Percentiles rank a stretch among this genome's conserved stretches.
Conservation (phyloP, 2,797 vertebrate species). For the Emydoidea blandingii region DNA sequence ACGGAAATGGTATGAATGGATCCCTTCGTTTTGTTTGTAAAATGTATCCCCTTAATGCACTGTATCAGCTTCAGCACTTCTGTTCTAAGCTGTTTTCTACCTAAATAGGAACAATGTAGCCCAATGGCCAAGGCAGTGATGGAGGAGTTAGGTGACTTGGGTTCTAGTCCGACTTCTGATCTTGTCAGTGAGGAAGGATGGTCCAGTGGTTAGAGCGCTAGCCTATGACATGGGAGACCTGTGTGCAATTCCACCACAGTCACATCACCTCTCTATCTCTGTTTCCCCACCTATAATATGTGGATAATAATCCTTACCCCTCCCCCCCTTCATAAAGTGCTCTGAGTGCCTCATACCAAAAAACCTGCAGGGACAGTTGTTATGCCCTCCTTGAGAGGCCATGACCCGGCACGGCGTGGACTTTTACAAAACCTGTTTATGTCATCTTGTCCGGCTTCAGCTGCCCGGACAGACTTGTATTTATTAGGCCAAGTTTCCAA, state of each 20-base stretch:
- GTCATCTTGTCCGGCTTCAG: neutral
- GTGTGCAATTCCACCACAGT: neutral
- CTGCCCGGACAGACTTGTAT: neutral
- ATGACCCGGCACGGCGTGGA: neutral
- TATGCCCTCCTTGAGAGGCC: neutral
- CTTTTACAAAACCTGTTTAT: neutral
- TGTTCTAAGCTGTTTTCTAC: neutral
- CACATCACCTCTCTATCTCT: no score
- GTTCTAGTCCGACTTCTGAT: neutral
- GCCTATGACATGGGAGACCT: neutral
- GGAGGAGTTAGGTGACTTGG: fast-evolving
- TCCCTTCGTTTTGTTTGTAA: fast-evolving
- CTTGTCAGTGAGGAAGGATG: neutral
- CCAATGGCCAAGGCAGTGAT: neutral
- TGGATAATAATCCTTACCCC: neutral
- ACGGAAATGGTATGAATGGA: neutral
- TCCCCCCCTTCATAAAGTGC: neutral
- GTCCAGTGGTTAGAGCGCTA: neutral
- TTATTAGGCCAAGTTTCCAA: neutral
- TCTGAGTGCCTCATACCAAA: neutral
- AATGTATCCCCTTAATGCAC: neutral
- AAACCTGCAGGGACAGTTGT: neutral
- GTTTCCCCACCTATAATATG: neutral
- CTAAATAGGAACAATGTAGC: neutral
- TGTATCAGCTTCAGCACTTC: neutral